Evolutionary conservation across 2,888 invertebrate genomes (phyloP), one percentile per base, ranked within the genome.

Genomic region (Terebella lapidaria): DNA sequence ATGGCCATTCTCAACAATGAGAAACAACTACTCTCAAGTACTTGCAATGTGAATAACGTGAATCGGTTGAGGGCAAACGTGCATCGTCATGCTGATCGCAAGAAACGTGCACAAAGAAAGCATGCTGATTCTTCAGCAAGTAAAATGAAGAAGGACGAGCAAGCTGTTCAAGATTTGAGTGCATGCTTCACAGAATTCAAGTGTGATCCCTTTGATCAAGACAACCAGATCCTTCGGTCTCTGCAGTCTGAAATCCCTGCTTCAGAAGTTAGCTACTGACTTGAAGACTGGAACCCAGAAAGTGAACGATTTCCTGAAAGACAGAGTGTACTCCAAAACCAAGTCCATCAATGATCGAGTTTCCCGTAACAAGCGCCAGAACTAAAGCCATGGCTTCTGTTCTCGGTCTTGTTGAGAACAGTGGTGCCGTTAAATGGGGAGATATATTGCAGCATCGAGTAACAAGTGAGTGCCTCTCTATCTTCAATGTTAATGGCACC

Each of bases 381-480:
- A 49, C 49, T 18, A 49, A 49, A 49, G 49, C 49, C 15, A 18
- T 49, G 5, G 49, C 18, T 49, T 49, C 10, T 49, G 49, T 49
- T 5, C 20, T 49, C 22, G 20, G 5, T 5, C 22, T 49, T 18
- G 49, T 49, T 49, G 49, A 49, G 20, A 49, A 18, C 18, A 49
- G 49, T 49, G 15, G 20, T 49, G 49, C 5, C 22, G 5, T 35
- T 5, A 49, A 49, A 20, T 22, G 10, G 10, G 49, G 20, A 49
- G 49, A 49, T 18, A 22, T 49, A 18, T 20, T 49, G 22, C 15
- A 20, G 5, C 20, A 49, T 49, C 5, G 49, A 5, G 15, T 49
- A 5, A 49, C 49, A 49, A 22, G 22, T 10, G 49, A 10, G 20
- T 49, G 49, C 49, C 49, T 20, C 5, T 18, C 49, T 49, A 10